Percentiles rank a stretch among this genome's conserved stretches.
These are phyloP conservation scores for Dermolepida albohirtum DNA, from an alignment of 2,888 invertebrate genomes.

Conservation along the genomic window DNA sequence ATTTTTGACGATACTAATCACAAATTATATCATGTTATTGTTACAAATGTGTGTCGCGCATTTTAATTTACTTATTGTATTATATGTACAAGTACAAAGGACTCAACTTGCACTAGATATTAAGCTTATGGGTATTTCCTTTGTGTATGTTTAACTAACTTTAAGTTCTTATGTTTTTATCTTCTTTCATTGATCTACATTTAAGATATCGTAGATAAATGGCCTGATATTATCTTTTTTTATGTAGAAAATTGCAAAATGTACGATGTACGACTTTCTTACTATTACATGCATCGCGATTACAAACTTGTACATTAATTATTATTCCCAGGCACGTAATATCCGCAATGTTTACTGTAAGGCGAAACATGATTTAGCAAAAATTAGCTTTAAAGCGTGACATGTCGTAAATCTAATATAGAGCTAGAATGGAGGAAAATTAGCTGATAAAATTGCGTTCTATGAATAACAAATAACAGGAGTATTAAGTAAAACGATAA, in stretches of 20 bases:
- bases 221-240: slow-evolving; percentile 17
- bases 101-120: too few relatives aligned
- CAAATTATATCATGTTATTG: too few relatives aligned
- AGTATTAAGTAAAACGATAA: background rate
- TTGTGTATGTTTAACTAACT: slow-evolving; percentile 3
- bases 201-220: slow-evolving; percentile 18
- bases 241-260: background rate
- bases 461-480: slow-evolving; percentile 17
- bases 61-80: too few relatives aligned
- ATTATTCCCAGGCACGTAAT: slow-evolving; percentile 23
- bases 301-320: slow-evolving; percentile 7
- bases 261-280: too few relatives aligned
- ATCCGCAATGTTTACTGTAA: slow-evolving; percentile 32
- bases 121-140: too few relatives aligned
- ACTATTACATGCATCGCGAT: slow-evolving; percentile 4
- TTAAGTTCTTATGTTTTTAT: slow-evolving; percentile 22
- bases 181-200: slow-evolving; percentile 16
- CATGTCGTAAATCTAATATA: slow-evolving; percentile 15
- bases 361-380: slow-evolving; percentile 31
- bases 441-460: slow-evolving; percentile 24
- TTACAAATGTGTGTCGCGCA: too few relatives aligned
- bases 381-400: slow-evolving; percentile 22
- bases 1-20: too few relatives aligned
- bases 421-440: background rate
- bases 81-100: too few relatives aligned